phyloP scores from a whole-genome alignment of 2,797 vertebrate genomes.

The Lindbergichthys nudifrons region DNA sequence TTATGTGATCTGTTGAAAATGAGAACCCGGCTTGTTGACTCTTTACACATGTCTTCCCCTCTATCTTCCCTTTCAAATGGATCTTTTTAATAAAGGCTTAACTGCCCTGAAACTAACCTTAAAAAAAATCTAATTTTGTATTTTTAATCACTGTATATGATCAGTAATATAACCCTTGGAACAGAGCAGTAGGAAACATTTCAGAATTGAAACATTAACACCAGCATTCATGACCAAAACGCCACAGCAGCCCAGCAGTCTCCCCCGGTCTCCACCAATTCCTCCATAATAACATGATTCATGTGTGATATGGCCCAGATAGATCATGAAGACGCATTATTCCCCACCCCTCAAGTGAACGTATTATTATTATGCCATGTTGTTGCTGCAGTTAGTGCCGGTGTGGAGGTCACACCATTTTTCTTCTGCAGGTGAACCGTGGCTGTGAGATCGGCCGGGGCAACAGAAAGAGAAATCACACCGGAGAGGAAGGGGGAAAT shows the following conservation, averaged over 20 bases:
- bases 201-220: conserved; percentile 14
- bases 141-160: neutral
- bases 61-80: too few species aligned
- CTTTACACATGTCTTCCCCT: too few species aligned
- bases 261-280: neutral
- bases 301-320: conserved; percentile 69
- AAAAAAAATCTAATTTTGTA: neutral
- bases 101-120: too few species aligned
- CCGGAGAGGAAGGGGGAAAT: conserved; percentile 75
- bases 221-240: conserved; percentile 12
- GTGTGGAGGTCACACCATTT: conserved; percentile 62
- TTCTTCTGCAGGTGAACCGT: conserved; percentile 71
- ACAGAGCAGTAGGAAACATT: neutral
- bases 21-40: neutral
- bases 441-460: conserved; percentile 72
- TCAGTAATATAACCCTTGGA: neutral
- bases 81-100: too few species aligned
- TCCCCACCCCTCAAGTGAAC: conserved; percentile 65
- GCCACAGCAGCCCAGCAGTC: conserved; percentile 2
- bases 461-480: conserved; percentile 80
- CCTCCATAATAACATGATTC: conserved; percentile 66
- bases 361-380: conserved; percentile 63
- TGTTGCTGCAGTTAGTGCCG: conserved; percentile 45
- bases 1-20: neutral
- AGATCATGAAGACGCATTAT: conserved; percentile 72